Percentiles rank a stretch among this genome's conserved stretches.
These are phyloP conservation scores for Dynastes grantii DNA, from an alignment of 2,888 invertebrate genomes.

Conservation along the genomic window DNA sequence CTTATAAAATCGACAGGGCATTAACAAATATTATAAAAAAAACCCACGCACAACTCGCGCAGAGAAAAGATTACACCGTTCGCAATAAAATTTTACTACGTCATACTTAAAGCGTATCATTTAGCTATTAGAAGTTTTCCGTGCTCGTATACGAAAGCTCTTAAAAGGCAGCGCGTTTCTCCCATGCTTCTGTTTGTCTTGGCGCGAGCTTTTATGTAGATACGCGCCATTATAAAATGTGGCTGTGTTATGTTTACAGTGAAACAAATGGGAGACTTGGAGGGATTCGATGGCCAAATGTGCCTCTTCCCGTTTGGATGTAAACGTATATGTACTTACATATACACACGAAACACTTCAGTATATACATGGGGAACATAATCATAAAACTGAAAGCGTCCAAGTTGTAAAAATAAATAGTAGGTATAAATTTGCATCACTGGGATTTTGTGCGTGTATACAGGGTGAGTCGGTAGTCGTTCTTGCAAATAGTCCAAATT, in stretches of 20 bases:
- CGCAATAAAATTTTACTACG: slow-evolving; percentile 9
- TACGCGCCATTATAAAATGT: slow-evolving; percentile 15
- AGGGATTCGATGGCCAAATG: not conserved
- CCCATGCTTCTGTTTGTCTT: not conserved
- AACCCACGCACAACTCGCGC: too few relatives aligned
- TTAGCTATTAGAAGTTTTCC: not conserved
- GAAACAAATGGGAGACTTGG: not conserved
- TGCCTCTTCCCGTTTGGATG: not conserved
- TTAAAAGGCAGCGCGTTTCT: not conserved
- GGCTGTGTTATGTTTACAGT: slow-evolving; percentile 21
- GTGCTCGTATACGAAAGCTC: not conserved
- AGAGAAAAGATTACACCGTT: not conserved
- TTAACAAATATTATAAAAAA: too few relatives aligned
- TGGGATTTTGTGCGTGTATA: too few relatives aligned
- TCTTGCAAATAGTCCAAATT: too few relatives aligned
- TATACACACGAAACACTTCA: too few relatives aligned
- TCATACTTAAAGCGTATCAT: not conserved
- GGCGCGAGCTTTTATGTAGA: not conserved
- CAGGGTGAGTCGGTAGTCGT: too few relatives aligned
- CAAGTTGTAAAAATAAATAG: too few relatives aligned
- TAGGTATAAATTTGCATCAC: too few relatives aligned
- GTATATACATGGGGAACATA: too few relatives aligned
- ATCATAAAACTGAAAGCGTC: too few relatives aligned
- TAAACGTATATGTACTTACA: not conserved
- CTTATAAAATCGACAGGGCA: too few relatives aligned